Evolutionary conservation across 1,140 invertebrate genomes (phyloP).

Genomic region (Hermetia illucens): DNA sequence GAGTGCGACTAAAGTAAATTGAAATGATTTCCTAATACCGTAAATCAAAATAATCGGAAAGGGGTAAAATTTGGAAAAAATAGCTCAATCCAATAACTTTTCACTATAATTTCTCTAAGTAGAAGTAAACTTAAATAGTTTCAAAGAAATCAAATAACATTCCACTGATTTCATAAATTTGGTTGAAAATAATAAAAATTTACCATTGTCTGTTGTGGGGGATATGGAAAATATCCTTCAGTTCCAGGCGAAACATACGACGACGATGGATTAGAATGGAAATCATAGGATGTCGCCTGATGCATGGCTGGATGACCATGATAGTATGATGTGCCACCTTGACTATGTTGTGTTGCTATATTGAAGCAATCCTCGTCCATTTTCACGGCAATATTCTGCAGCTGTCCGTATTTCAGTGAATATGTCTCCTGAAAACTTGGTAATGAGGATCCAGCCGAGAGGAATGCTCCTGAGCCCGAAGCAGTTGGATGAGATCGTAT

Average conservation of each 20-base stretch:
- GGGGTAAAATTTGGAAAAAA: no score
- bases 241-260: constrained; percentile 21
- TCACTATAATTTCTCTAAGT: no score
- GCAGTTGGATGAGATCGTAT: no score
- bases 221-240: constrained; percentile 17
- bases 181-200: no score
- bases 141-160: no score
- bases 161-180: no score
- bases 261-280: background rate
- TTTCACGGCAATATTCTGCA: constrained; percentile 40
- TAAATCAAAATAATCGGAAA: no score
- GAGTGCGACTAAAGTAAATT: no score
- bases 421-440: constrained; percentile 80
- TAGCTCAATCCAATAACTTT: no score
- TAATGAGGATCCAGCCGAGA: constrained; percentile 43
- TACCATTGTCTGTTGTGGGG: background rate
- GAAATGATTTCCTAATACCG: no score
- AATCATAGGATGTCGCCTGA: background rate
- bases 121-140: no score
- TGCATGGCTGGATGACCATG: constrained; percentile 6
- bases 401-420: constrained; percentile 45
- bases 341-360: constrained; percentile 38
- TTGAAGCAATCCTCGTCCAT: constrained; percentile 67
- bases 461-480: constrained; percentile 19
- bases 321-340: constrained; percentile 18